Percentiles rank a stretch among this genome's conserved stretches.
Conservation (phyloP, 2,797 vertebrate genomes). For the Crotalus adamanteus region DNA sequence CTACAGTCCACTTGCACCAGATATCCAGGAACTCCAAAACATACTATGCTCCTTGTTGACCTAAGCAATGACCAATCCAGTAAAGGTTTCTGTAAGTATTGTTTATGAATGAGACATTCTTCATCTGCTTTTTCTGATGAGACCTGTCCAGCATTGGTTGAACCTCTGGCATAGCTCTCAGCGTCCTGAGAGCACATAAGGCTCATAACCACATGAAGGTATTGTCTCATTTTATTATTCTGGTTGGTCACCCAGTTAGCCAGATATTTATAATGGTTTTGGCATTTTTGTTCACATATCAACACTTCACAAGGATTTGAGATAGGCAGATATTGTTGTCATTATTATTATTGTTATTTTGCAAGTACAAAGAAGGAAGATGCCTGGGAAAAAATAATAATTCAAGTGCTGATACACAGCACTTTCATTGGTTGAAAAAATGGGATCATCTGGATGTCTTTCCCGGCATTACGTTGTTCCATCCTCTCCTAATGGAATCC, state of each 20-base stretch:
- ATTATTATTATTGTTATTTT: neutral
- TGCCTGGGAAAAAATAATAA: neutral
- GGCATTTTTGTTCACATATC: neutral
- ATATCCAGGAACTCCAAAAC: neutral
- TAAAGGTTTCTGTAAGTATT: neutral
- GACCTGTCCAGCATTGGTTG: neutral
- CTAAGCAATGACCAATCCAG: neutral
- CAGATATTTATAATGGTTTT: neutral
- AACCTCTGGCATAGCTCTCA: neutral
- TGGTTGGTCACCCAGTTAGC: neutral
- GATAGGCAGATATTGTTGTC: neutral
- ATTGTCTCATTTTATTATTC: neutral
- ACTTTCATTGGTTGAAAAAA: neutral
- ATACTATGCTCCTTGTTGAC: neutral
- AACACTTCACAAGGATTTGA: neutral
- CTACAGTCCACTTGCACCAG: neutral
- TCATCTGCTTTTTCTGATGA: neutral
- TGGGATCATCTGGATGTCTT: neutral
- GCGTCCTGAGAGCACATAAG: neutral
- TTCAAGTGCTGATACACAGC: neutral
- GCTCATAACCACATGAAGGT: neutral
- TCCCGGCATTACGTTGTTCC: neutral
- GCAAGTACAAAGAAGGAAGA: neutral
- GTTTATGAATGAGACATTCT: neutral
- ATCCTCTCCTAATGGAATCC: neutral